phyloP scores from a whole-genome alignment of 2,113 vertebrate genomes.

The Gallinago jamesoni region DNA sequence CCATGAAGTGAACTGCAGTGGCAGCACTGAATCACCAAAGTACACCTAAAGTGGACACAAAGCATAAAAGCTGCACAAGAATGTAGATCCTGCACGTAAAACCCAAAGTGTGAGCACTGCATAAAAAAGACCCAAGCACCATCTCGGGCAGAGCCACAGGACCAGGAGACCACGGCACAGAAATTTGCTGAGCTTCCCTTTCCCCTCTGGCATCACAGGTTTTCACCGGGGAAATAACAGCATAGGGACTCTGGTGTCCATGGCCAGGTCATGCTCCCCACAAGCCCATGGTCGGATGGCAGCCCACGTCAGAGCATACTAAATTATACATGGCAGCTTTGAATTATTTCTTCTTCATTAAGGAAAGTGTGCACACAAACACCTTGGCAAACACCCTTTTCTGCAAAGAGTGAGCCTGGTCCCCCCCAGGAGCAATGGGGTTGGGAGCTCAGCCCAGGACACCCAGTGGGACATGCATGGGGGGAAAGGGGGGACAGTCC shows the following conservation, averaged over 20 bases:
- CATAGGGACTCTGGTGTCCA: fast-evolving
- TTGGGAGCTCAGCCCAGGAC: fast-evolving
- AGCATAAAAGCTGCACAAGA: neutral
- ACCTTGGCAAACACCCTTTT: fast-evolving
- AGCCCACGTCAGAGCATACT: fast-evolving
- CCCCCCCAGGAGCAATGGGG: fast-evolving
- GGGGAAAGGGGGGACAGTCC: neutral
- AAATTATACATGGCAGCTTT: neutral
- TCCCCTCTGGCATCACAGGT: neutral
- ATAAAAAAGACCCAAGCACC: neutral
- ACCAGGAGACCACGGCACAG: fast-evolving
- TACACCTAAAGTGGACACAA: neutral
- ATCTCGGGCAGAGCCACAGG: neutral
- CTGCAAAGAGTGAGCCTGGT: neutral
- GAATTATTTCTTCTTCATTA: neutral
- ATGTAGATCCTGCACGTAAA: fast-evolving
- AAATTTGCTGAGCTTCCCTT: fast-evolving
- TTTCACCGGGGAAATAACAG: fast-evolving
- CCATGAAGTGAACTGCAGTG: fast-evolving
- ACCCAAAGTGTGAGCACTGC: fast-evolving
- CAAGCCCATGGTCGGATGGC: neutral
- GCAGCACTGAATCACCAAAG: neutral
- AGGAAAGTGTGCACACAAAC: fast-evolving
- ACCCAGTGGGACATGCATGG: fast-evolving
- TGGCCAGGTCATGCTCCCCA: fast-evolving